Evolutionary conservation across 2,797 vertebrate species (phyloP).

Genomic region (Vultur gryphus): DNA sequence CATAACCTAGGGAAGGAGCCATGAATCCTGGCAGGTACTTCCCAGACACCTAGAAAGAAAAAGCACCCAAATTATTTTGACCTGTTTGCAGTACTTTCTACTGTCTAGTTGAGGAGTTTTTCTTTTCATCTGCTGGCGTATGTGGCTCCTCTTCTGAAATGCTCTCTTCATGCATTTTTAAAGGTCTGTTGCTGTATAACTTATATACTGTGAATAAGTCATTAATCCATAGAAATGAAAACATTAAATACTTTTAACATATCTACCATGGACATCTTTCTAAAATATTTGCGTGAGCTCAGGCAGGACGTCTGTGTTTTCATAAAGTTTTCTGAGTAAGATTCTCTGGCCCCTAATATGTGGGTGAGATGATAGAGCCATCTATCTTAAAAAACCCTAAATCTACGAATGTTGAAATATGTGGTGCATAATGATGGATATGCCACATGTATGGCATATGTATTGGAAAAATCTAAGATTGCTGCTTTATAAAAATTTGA

Average conservation of each 20-base stretch:
- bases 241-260: background rate
- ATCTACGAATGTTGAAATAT: background rate
- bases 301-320: background rate
- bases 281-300: background rate
- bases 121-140: background rate
- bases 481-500: background rate
- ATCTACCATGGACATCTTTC: background rate
- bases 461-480: background rate
- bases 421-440: background rate
- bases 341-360: background rate
- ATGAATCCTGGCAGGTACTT: background rate
- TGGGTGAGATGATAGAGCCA: background rate
- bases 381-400: background rate
- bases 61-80: background rate
- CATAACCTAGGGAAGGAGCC: background rate
- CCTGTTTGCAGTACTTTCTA: background rate
- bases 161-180: background rate
- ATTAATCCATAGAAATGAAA: background rate
- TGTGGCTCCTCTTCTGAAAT: background rate
- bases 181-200: background rate
- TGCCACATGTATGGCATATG: fast-evolving
- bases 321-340: background rate
- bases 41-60: background rate
- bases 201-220: background rate
- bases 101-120: background rate